phyloP scores from a whole-genome alignment of 2,113 vertebrate species.

The Vulpes ferrilata region DNA sequence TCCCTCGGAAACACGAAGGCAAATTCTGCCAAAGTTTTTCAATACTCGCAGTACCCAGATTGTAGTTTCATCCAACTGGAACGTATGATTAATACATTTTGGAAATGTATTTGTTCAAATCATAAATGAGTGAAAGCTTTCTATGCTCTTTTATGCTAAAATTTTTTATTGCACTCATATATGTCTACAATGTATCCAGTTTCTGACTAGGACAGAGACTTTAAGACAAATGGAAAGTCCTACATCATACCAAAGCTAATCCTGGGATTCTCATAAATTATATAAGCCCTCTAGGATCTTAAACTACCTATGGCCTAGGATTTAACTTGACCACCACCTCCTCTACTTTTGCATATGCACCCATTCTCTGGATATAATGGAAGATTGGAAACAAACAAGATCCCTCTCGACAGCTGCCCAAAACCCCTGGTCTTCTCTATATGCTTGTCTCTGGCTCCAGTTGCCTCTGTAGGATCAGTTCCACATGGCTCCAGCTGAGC shows the following conservation, averaged over 20 bases:
- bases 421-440: neutral
- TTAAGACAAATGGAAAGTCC: neutral
- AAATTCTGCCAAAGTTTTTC: neutral
- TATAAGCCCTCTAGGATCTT: neutral
- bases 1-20: neutral
- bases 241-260: neutral
- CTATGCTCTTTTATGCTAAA: neutral
- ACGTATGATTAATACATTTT: conserved; percentile 4
- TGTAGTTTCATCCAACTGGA: neutral
- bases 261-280: neutral
- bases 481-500: neutral
- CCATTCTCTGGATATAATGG: neutral
- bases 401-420: neutral
- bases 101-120: conserved; percentile 41
- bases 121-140: neutral
- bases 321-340: neutral
- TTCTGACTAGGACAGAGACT: neutral
- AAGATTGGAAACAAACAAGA: neutral
- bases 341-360: neutral
- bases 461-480: neutral
- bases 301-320: neutral
- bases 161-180: neutral
- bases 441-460: neutral
- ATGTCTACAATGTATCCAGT: neutral
- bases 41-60: neutral